These are phyloP conservation scores for Pachycephus smyrnensis DNA, from an alignment of 2,888 invertebrate species.

Conservation along the genomic window DNA sequence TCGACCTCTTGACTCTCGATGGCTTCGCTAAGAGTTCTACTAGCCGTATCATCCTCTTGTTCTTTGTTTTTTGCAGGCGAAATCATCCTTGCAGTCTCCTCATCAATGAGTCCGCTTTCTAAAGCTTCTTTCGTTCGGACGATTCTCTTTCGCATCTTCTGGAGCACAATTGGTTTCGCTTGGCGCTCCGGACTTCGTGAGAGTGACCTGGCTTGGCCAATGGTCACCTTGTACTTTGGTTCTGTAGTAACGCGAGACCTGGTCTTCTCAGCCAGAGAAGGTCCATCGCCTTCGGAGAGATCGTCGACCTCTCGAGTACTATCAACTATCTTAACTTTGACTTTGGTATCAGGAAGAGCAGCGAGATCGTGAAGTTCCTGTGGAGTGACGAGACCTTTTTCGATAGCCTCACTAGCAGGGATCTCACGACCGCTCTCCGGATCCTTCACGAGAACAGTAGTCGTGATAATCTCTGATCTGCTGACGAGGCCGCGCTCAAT, in stretches of 20 bases:
- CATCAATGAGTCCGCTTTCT: constrained; percentile 83
- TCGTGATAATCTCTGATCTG: constrained; percentile 31
- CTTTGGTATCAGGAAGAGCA: constrained; percentile 25
- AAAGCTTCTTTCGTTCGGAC: constrained; percentile 82
- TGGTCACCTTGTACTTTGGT: constrained; percentile 77
- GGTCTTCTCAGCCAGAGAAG: constrained; percentile 72
- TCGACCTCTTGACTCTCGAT: constrained; percentile 78
- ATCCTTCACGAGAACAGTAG: constrained; percentile 55
- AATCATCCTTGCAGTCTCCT: constrained; percentile 78
- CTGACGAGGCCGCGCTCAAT: constrained; percentile 79
- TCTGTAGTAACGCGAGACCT: constrained; percentile 72
- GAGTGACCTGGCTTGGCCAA: constrained; percentile 72
- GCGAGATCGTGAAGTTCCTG: constrained; percentile 63
- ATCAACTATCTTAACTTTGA: constrained; percentile 21
- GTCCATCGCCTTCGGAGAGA: constrained; percentile 42
- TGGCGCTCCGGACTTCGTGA: constrained; percentile 73
- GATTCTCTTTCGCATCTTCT: constrained; percentile 83
- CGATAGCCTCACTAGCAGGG: constrained; percentile 73
- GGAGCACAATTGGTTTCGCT: constrained; percentile 77
- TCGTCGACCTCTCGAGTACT: constrained; percentile 8
- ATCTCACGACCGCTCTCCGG: constrained; percentile 69
- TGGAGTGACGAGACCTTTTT: constrained; percentile 71
- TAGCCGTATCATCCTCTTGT: constrained; percentile 72
- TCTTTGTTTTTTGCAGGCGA: constrained; percentile 72
- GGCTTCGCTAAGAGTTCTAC: constrained; percentile 81